Base-by-base conservation (phyloP, 2,888 invertebrate species). In the Drosophila pseudotakahashii region DNA sequence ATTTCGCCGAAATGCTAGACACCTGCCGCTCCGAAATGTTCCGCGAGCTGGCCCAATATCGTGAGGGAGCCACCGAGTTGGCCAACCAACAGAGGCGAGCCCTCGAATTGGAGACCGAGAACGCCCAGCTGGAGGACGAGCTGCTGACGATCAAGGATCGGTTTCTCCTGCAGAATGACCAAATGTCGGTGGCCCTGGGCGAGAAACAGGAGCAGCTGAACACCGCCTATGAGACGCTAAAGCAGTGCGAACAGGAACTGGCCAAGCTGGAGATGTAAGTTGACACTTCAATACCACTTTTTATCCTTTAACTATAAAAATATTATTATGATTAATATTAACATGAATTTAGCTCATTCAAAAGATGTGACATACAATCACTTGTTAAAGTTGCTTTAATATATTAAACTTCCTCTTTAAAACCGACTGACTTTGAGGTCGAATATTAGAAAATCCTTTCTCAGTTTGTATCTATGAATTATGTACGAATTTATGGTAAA, bases 181-280 rank as follows among this genome's bases (percentile, higher is more conserved):
- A 47, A 7, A 47, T 47, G 47, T 47, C 47, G 32, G 47, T 47
- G 32, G 47, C 32, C 6, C 47, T 47, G 14, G 47, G 32, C 47
- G 32, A 32, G 30, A 47, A 47, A 16, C 32, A 47, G 47, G 10
- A 32, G 7, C 11, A 47, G 16, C 16, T 47, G 47, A 11, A 47
- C 32, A 32, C 7, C 14, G 47, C 47, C 14, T 47, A 47, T 6
- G 47, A 47, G 30, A 47, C 14, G 2, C 47, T 47, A 0, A 47
- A 32, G 3, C 10, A 11, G 1, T 47, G 16, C 32, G 32, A 47
- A 9, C 11, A 47, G 11, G 47, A 47, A 30, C 32, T 47, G 47
- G 11, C 32, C 11, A 14, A 7, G 0, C 32, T 47, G 10, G 47
- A 47, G 16, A 7, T 16, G 47, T 47, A 16, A 32, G 47, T 47